Evolutionary conservation across 2,888 invertebrate species (phyloP).

Genomic region (Coenonympha glycerion): DNA sequence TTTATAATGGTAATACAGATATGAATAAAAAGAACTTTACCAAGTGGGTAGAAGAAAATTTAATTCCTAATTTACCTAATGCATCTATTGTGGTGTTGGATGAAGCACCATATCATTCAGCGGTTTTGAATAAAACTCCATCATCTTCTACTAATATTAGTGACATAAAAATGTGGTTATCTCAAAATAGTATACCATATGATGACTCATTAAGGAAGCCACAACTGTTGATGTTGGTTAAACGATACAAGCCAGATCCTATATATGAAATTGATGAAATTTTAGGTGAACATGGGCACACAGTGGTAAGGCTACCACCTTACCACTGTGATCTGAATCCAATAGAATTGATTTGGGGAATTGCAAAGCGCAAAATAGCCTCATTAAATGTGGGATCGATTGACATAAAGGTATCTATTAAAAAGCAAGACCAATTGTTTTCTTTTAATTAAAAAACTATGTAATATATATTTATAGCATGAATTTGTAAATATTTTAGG

Average conservation of each 20-base stretch:
- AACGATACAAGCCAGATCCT: not conserved
- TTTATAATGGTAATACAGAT: not conserved
- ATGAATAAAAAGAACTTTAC: not conserved
- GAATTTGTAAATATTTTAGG: not conserved
- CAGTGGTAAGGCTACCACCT: not conserved
- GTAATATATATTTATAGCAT: too few species aligned
- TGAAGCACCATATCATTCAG: not conserved
- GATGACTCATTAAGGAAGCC: not conserved
- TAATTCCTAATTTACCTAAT: not conserved
- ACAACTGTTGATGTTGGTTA: not conserved
- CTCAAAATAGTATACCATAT: not conserved
- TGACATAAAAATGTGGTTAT: not conserved
- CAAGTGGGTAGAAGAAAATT: not conserved
- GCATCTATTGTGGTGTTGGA: not conserved
- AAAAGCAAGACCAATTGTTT: too few species aligned
- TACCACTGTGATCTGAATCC: not conserved
- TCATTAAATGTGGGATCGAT: not conserved
- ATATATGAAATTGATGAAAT: not conserved
- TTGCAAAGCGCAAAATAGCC: not conserved
- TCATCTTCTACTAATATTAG: not conserved
- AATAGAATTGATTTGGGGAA: not conserved
- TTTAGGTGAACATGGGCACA: not conserved
- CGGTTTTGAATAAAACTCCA: not conserved
- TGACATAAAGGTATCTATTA: not conserved
- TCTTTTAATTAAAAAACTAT: not conserved